Percentiles rank a stretch among this genome's conserved stretches.
phyloP scores from a whole-genome alignment of 2,888 invertebrate species.

The Saturnia pavonia region DNA sequence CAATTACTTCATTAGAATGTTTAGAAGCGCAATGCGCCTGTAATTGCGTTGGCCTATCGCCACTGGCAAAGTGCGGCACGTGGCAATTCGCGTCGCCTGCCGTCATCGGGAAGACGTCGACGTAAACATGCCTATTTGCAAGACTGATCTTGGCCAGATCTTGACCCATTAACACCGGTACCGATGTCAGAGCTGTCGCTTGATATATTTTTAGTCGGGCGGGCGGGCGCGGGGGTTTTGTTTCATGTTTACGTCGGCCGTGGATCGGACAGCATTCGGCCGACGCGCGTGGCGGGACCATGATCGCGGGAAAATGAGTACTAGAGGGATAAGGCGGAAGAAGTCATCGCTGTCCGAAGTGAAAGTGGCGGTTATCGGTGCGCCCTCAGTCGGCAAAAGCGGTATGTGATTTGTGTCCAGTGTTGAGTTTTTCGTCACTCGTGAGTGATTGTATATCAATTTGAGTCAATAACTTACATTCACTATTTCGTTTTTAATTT shows the following conservation, averaged over 20 bases:
- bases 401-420: constrained; percentile 82
- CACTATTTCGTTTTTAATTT: neutral
- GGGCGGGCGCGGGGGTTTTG: constrained; percentile 60
- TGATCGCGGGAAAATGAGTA: constrained; percentile 81
- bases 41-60: constrained; percentile 32
- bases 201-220: constrained; percentile 70
- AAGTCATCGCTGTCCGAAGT: constrained; percentile 95
- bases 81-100: constrained; percentile 43
- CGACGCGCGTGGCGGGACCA: constrained; percentile 40
- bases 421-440: constrained; percentile 19
- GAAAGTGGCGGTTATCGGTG: constrained; percentile 94
- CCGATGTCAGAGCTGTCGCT: constrained; percentile 76
- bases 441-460: neutral
- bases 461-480: neutral
- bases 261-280: constrained; percentile 48
- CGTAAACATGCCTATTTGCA: constrained; percentile 74
- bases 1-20: neutral
- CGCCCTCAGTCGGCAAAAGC: constrained; percentile 95
- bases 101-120: constrained; percentile 55
- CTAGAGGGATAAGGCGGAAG: constrained; percentile 92
- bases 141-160: constrained; percentile 80
- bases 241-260: constrained; percentile 52
- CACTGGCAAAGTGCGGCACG: constrained; percentile 49
- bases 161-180: constrained; percentile 79
- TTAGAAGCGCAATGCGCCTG: neutral